Evolutionary conservation across 1,140 invertebrate species (phyloP).

Genomic region (Cephus cinctus): DNA sequence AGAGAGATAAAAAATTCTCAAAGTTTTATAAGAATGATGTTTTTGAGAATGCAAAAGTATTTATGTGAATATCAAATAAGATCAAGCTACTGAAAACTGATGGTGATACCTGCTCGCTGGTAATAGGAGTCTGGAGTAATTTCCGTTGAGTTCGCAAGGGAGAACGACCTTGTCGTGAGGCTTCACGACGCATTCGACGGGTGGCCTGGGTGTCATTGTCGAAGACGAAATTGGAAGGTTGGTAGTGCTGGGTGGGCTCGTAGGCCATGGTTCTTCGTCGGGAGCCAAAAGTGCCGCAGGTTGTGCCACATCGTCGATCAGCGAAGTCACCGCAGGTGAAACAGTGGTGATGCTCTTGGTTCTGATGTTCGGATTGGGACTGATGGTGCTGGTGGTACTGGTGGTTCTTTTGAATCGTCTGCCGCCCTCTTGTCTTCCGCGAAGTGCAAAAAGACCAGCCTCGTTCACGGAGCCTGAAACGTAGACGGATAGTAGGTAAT

Average conservation of each 20-base stretch:
- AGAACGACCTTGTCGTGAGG: slow-evolving; percentile 49
- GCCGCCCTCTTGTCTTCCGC: slow-evolving; percentile 45
- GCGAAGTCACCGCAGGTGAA: slow-evolving; percentile 31
- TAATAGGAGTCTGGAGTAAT: slow-evolving; percentile 45
- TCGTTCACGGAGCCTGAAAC: slow-evolving; percentile 51
- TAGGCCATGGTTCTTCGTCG: slow-evolving; percentile 45
- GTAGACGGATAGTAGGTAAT: slow-evolving; percentile 19
- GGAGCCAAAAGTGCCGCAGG: slow-evolving; percentile 47
- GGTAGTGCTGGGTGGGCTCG: slow-evolving; percentile 38
- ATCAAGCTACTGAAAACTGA: too few relatives aligned
- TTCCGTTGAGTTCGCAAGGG: slow-evolving; percentile 51
- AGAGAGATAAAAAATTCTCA: too few relatives aligned
- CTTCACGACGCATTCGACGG: slow-evolving; percentile 47
- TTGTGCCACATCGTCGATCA: slow-evolving; percentile 38
- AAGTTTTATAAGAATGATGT: too few relatives aligned
- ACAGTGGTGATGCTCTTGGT: slow-evolving; percentile 29
- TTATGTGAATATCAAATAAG: too few relatives aligned
- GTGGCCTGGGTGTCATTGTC: slow-evolving; percentile 32
- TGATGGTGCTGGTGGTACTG: slow-evolving; percentile 29
- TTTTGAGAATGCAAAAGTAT: too few relatives aligned
- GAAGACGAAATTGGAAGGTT: slow-evolving; percentile 28
- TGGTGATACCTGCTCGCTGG: slow-evolving; percentile 46
- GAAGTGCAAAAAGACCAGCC: slow-evolving; percentile 46
- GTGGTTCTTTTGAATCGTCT: slow-evolving; percentile 43
- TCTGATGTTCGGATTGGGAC: neutral